Percentiles rank a stretch among this genome's conserved stretches.
Conservation (phyloP, 2,888 invertebrate species). For the Drosophila neoperkinsi region DNA sequence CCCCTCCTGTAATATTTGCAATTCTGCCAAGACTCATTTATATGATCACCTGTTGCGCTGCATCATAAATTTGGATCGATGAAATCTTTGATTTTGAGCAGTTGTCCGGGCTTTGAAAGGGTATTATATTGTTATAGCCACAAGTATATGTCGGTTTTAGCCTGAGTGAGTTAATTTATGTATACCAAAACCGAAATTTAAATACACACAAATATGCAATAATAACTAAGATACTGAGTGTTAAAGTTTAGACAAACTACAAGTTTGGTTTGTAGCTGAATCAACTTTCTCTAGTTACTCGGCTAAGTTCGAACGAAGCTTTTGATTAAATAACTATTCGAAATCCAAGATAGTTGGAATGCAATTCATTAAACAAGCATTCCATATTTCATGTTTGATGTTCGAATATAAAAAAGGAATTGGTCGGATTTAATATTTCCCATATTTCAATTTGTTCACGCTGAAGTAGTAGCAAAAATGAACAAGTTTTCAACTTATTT, state of each 20-base stretch:
- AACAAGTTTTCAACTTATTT: slow-evolving; percentile 64
- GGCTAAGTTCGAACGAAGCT: neutral
- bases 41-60: neutral
- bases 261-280: neutral
- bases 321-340: neutral
- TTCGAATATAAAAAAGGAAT: neutral
- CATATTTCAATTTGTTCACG: neutral
- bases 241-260: neutral
- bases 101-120: slow-evolving; percentile 33
- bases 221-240: slow-evolving; percentile 15
- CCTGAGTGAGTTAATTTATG: slow-evolving; percentile 59
- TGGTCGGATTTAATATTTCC: neutral
- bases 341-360: neutral
- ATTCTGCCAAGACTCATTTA: slow-evolving; percentile 8
- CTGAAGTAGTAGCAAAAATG: slow-evolving; percentile 7
- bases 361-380: neutral
- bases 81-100: slow-evolving; percentile 21
- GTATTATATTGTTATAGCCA: slow-evolving; percentile 15
- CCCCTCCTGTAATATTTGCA: slow-evolving; percentile 21
- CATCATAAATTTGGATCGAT: slow-evolving; percentile 15
- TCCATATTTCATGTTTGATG: neutral
- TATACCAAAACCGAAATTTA: slow-evolving; percentile 35
- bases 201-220: slow-evolving; percentile 61
- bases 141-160: slow-evolving; percentile 43
- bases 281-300: neutral